Percentiles rank a stretch among this genome's conserved stretches.
phyloP scores from a whole-genome alignment of 2,113 vertebrate species.

The Notarius quadriscutis region DNA sequence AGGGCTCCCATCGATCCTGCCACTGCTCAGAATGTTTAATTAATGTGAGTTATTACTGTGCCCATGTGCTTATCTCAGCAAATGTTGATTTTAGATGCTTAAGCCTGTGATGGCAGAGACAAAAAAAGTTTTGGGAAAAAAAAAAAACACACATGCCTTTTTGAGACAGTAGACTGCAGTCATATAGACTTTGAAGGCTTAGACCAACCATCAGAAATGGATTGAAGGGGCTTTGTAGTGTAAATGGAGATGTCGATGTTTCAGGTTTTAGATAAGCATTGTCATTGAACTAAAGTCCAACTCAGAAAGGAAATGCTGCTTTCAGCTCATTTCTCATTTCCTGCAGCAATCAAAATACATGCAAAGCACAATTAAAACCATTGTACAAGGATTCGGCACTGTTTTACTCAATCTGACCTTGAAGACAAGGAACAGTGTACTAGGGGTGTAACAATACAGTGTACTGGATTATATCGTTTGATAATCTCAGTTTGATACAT shows the following conservation, averaged over 20 bases:
- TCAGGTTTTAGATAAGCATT: conserved; percentile 5
- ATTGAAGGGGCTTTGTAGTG: neutral
- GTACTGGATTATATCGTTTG: neutral
- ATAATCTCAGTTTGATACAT: neutral
- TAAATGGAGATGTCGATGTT: neutral
- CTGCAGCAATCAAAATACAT: neutral
- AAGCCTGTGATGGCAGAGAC: conserved; percentile 35
- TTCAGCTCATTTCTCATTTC: conserved; percentile 10
- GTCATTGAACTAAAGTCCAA: conserved; percentile 1
- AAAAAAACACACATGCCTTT: neutral
- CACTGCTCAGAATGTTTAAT: conserved; percentile 55
- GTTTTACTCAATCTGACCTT: conserved; percentile 1
- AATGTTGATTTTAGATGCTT: conserved; percentile 56
- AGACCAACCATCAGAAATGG: neutral
- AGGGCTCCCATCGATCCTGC: conserved; percentile 45
- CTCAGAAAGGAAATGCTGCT: neutral
- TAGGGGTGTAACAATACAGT: neutral
- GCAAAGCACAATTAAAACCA: neutral
- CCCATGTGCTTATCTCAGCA: conserved; percentile 54
- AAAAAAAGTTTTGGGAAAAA: neutral
- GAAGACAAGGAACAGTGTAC: neutral
- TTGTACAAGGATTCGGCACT: neutral
- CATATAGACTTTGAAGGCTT: neutral
- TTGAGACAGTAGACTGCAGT: neutral
- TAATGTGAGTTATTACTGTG: conserved; percentile 59